Evolutionary conservation across 2,888 invertebrate species (phyloP).

Genomic region (Agrotis clavis): DNA sequence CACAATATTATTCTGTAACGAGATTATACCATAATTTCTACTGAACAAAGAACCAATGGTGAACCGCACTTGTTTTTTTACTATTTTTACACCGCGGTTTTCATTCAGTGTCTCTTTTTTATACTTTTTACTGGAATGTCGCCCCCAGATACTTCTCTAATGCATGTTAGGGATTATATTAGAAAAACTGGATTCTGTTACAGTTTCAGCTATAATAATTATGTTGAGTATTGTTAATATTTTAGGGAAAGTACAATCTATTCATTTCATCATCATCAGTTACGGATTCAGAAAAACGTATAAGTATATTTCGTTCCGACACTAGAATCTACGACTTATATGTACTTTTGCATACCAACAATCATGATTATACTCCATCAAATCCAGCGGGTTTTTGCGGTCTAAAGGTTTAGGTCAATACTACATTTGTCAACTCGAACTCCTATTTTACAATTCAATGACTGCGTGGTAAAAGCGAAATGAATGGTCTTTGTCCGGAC

Average conservation of each 20-base stretch:
- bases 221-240: too few relatives aligned
- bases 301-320: too few relatives aligned
- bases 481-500: conserved; percentile 60
- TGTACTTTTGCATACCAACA: not conserved
- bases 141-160: too few relatives aligned
- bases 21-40: conserved; percentile 27
- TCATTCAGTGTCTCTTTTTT: not conserved
- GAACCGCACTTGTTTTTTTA: not conserved
- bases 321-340: too few relatives aligned
- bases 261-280: too few relatives aligned
- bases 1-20: conserved; percentile 37
- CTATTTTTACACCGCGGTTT: not conserved
- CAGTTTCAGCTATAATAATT: too few relatives aligned
- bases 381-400: conserved; percentile 22
- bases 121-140: too few relatives aligned
- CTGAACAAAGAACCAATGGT: conserved; percentile 23
- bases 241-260: too few relatives aligned
- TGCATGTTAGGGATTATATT: too few relatives aligned
- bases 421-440: conserved; percentile 52
- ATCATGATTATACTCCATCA: not conserved
- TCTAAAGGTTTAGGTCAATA: conserved; percentile 37
- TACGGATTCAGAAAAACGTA: too few relatives aligned
- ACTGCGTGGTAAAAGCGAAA: conserved; percentile 54
- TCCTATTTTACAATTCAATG: conserved; percentile 59
- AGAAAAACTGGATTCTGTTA: too few relatives aligned